phyloP scores from a whole-genome alignment of 2,888 invertebrate species.

The Pycnomerus fuliginosus region DNA sequence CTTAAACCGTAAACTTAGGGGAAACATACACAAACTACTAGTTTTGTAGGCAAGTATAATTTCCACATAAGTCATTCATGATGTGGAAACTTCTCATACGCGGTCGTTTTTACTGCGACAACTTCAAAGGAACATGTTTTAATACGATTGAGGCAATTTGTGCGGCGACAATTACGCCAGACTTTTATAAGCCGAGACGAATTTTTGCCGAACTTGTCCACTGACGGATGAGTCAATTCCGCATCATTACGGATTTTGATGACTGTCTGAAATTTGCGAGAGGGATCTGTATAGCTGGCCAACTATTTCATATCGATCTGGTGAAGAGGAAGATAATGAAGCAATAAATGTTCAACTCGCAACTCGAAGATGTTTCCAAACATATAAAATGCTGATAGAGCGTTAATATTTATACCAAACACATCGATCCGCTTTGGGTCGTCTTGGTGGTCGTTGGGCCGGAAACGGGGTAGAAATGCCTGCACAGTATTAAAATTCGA shows the following conservation, averaged over 20 bases:
- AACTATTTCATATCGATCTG: slow-evolving; percentile 32
- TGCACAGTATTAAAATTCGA: too few species aligned
- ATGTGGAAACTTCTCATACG: too few species aligned
- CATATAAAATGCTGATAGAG: slow-evolving; percentile 48
- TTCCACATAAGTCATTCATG: too few species aligned
- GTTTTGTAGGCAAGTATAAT: too few species aligned
- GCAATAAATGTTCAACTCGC: slow-evolving; percentile 44
- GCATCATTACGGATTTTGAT: slow-evolving; percentile 44
- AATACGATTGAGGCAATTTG: slow-evolving; percentile 51
- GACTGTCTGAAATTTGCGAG: slow-evolving; percentile 39
- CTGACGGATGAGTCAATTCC: slow-evolving; percentile 45
- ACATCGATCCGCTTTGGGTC: slow-evolving; percentile 37
- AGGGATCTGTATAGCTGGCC: slow-evolving; percentile 31
- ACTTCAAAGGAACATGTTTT: slow-evolving; percentile 40
- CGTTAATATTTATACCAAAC: slow-evolving; percentile 50
- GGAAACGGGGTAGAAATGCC: slow-evolving; percentile 29
- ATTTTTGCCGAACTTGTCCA: too few species aligned
- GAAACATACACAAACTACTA: too few species aligned
- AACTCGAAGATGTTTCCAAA: slow-evolving; percentile 45
- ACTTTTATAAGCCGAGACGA: too few species aligned
- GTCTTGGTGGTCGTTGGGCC: slow-evolving; percentile 32
- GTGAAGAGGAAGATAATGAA: slow-evolving; percentile 29
- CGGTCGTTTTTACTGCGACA: too few species aligned
- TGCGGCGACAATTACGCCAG: slow-evolving; percentile 50
- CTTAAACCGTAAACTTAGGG: too few species aligned